phyloP scores from a whole-genome alignment of 1,140 invertebrate species.

The fruit fly (Drosophila melanogaster) region DNA sequence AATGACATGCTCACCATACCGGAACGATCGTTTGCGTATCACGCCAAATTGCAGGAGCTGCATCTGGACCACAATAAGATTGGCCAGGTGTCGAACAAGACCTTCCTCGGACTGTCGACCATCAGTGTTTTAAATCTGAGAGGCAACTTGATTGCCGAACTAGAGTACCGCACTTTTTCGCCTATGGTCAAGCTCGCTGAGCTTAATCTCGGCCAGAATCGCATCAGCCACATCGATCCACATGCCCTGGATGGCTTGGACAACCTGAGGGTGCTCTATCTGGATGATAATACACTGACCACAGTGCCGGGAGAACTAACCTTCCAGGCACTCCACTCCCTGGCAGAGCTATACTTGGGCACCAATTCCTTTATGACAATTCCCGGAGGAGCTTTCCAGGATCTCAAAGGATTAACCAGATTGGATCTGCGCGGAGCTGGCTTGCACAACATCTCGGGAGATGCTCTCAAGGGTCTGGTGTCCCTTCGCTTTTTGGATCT shows the following conservation, averaged over 20 bases:
- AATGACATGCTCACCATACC: conserved; percentile 93
- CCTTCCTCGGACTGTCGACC: conserved; percentile 91
- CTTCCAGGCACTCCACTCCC: conserved; percentile 88
- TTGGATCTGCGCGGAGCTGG: conserved; percentile 92
- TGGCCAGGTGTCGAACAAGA: conserved; percentile 90
- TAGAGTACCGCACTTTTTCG: conserved; percentile 91
- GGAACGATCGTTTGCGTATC: conserved; percentile 90
- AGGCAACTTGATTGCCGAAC: conserved; percentile 92
- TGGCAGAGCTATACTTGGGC: conserved; percentile 93
- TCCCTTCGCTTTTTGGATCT: conserved; percentile 90
- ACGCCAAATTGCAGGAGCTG: conserved; percentile 92
- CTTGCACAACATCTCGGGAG: conserved; percentile 90
- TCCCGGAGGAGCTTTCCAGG: conserved; percentile 90
- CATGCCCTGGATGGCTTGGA: conserved; percentile 91
- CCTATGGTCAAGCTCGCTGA: conserved; percentile 91
- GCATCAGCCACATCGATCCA: conserved; percentile 91
- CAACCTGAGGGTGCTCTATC: conserved; percentile 90
- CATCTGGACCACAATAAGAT: conserved; percentile 94
- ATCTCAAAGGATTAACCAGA: conserved; percentile 89
- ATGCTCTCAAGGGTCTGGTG: conserved; percentile 90
- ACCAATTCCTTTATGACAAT: conserved; percentile 91
- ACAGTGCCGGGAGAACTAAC: conserved; percentile 89
- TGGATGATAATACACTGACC: conserved; percentile 93
- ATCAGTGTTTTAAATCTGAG: conserved; percentile 92
- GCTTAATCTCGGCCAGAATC: conserved; percentile 94